Conservation (phyloP, 2,888 invertebrate species). For the Drosophila macrospina region DNA sequence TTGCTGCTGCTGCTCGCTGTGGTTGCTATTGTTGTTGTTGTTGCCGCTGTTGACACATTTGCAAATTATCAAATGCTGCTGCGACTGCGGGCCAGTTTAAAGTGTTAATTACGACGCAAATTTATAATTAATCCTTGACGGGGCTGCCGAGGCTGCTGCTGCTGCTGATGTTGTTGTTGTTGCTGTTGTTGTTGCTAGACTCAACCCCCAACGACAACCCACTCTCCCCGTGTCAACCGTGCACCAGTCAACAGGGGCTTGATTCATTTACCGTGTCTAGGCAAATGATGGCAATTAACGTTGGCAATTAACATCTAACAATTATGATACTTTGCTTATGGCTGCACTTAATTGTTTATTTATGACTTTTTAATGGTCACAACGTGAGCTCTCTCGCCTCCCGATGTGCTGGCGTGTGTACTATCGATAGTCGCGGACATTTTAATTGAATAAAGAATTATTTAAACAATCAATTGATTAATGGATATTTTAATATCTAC, state of each 20-base stretch:
- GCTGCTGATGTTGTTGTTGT: constrained; percentile 8
- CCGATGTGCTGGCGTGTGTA: constrained; percentile 5
- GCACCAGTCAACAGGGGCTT: constrained; percentile 46
- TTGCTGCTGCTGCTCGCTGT: constrained; percentile 15
- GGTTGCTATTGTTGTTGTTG: constrained; percentile 26
- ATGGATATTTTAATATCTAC: neutral
- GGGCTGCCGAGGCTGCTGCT: constrained; percentile 21
- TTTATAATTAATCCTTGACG: constrained; percentile 75
- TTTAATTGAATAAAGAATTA: constrained; percentile 1
- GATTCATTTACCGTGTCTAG: constrained; percentile 73
- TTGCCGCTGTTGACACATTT: constrained; percentile 75
- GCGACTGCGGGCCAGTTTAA: constrained; percentile 68
- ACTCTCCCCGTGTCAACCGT: neutral
- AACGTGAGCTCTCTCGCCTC: constrained; percentile 27
- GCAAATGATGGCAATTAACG: constrained; percentile 77
- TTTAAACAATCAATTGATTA: constrained; percentile 25
- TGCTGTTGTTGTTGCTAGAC: too few species aligned
- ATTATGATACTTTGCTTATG: constrained; percentile 76
- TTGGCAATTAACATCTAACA: constrained; percentile 72
- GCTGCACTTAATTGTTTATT: constrained; percentile 73
- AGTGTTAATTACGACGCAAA: constrained; percentile 83
- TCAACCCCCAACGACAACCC: neutral
- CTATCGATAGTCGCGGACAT: constrained; percentile 19
- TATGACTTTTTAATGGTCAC: constrained; percentile 72
- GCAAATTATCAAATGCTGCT: constrained; percentile 73